Conservation (phyloP, 1,140 invertebrate species). For the Diplogasteroides magnus region DNA sequence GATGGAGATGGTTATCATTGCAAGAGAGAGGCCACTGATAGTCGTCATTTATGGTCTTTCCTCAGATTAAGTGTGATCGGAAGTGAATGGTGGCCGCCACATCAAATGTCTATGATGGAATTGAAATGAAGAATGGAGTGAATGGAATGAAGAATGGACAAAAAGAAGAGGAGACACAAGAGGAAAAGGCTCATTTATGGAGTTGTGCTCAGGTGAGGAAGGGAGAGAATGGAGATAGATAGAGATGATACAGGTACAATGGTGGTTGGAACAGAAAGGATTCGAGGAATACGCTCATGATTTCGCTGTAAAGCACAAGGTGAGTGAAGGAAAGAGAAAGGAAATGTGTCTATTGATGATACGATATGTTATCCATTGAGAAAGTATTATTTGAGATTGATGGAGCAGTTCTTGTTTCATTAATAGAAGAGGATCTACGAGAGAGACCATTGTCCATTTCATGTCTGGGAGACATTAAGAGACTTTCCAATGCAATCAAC, state of each 20-base stretch:
- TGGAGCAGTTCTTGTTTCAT: slow-evolving; percentile 28
- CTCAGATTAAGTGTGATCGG: too few species aligned
- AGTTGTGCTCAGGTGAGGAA: too few species aligned
- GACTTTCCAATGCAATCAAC: too few species aligned
- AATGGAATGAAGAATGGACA: too few species aligned
- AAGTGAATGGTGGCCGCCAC: too few species aligned
- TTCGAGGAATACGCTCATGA: slow-evolving; percentile 27
- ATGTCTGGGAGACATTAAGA: slow-evolving; percentile 39
- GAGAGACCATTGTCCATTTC: slow-evolving; percentile 31
- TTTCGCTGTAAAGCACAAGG: slow-evolving; percentile 27
- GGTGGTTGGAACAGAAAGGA: slow-evolving; percentile 20
- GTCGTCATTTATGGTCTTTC: too few species aligned
- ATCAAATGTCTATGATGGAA: too few species aligned
- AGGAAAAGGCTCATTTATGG: too few species aligned
- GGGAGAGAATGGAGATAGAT: neutral
- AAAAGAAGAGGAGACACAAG: too few species aligned
- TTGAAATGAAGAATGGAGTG: too few species aligned
- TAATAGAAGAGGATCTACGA: slow-evolving; percentile 39
- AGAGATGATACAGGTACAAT: slow-evolving; percentile 11
- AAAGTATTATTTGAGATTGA: slow-evolving; percentile 35
- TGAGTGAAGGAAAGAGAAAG: slow-evolving; percentile 5
- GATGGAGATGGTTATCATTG: too few species aligned
- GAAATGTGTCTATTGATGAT: neutral
- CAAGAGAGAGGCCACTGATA: too few species aligned
- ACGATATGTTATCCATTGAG: neutral